These are phyloP conservation scores for Pelusios castaneus DNA, from an alignment of 2,113 vertebrate species.

Conservation along the genomic window DNA sequence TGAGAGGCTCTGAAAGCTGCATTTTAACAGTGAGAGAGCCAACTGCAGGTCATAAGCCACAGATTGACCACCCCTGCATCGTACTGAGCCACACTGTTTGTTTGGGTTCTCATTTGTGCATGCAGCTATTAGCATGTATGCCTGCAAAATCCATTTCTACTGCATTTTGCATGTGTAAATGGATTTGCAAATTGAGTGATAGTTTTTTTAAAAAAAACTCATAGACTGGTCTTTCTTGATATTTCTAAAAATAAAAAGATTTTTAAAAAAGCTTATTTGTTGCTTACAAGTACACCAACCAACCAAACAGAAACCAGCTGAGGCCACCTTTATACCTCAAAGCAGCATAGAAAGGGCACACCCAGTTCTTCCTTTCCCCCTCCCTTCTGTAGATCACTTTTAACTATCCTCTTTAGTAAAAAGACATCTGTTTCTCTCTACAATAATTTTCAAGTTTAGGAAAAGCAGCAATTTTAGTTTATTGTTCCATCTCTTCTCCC, in stretches of 20 bases:
- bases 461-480: too few species aligned
- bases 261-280: too few species aligned
- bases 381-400: not conserved
- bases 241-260: not conserved
- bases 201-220: too few species aligned
- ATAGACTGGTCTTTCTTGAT: not conserved
- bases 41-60: too few species aligned
- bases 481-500: too few species aligned
- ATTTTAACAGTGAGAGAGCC: too few species aligned
- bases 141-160: not conserved
- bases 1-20: too few species aligned
- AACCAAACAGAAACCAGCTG: not conserved
- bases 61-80: too few species aligned
- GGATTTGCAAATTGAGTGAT: not conserved
- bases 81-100: not conserved
- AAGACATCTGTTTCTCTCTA: too few species aligned
- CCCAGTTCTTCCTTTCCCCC: not conserved
- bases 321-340: not conserved
- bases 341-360: not conserved
- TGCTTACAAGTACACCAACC: not conserved
- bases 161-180: not conserved
- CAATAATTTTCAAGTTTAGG: too few species aligned
- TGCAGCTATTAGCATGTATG: not conserved
- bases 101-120: not conserved
- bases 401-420: too few species aligned